phyloP scores from a whole-genome alignment of 2,888 invertebrate genomes.

The Deilephila porcellus region DNA sequence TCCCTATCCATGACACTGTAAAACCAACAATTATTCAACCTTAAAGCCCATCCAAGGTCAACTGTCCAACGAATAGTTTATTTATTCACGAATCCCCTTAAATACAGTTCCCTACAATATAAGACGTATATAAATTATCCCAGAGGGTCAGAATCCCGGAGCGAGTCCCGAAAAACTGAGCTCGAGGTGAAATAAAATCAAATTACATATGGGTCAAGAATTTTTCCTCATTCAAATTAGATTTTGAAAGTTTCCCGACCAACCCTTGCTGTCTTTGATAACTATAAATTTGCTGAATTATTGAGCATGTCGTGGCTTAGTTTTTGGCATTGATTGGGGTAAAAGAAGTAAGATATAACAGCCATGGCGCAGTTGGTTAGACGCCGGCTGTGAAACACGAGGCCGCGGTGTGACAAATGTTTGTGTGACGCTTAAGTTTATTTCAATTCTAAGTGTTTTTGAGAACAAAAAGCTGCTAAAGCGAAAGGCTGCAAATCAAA shows the following conservation, averaged over 20 bases:
- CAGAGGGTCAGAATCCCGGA: neutral
- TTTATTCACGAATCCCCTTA: neutral
- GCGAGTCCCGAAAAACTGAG: neutral
- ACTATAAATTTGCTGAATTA: conserved; percentile 19
- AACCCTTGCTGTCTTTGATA: conserved; percentile 34
- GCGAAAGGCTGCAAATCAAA: no score
- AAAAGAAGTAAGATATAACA: no score
- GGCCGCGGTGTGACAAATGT: no score
- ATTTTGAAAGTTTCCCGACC: conserved; percentile 38
- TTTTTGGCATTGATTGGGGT: neutral
- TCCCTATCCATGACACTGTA: no score
- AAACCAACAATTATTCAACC: neutral
- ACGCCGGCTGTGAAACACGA: no score
- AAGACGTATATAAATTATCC: neutral
- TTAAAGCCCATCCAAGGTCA: neutral
- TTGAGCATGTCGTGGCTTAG: neutral
- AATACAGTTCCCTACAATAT: neutral
- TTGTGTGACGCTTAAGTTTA: no score
- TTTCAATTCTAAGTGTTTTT: no score
- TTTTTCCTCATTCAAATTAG: conserved; percentile 30
- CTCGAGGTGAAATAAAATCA: neutral
- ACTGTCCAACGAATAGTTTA: neutral
- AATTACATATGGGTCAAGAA: conserved; percentile 31
- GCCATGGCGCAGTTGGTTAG: no score
- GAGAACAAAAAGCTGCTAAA: no score